Evolutionary conservation across 2,113 vertebrate species (phyloP).

Genomic region (Perccottus glenii): DNA sequence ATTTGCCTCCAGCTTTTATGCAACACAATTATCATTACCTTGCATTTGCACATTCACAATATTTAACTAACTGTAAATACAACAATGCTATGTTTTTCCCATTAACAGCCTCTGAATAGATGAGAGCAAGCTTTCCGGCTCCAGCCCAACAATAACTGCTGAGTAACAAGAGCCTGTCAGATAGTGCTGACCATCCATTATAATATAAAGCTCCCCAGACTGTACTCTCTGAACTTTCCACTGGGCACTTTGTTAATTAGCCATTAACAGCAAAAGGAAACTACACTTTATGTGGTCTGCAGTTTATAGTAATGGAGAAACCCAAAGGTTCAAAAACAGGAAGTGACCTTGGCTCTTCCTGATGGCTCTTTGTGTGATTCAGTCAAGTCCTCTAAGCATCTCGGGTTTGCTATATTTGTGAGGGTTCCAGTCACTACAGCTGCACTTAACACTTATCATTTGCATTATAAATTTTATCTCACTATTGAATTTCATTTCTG

Average conservation of each 20-base stretch:
- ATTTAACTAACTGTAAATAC: slow-evolving; percentile 5
- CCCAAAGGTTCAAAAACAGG: slow-evolving; percentile 67
- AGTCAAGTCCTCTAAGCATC: slow-evolving; percentile 5
- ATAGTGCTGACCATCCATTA: slow-evolving; percentile 28
- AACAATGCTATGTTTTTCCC: slow-evolving; percentile 30
- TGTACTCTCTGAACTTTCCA: slow-evolving; percentile 43
- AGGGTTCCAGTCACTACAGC: too few species aligned
- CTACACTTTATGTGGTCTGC: slow-evolving; percentile 40
- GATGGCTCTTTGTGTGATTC: slow-evolving; percentile 22
- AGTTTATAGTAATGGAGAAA: slow-evolving; percentile 55
- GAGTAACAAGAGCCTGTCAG: slow-evolving; percentile 39
- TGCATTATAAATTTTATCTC: too few species aligned
- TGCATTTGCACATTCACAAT: not conserved
- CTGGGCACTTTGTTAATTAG: slow-evolving; percentile 44
- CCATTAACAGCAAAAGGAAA: slow-evolving; percentile 57
- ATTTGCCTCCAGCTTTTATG: too few species aligned
- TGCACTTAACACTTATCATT: too few species aligned
- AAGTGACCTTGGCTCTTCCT: slow-evolving; percentile 61
- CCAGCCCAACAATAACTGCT: slow-evolving; percentile 47
- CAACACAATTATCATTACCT: not conserved
- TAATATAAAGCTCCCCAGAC: slow-evolving; percentile 37
- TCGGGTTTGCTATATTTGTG: too few species aligned
- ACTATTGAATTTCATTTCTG: too few species aligned
- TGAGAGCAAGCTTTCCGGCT: slow-evolving; percentile 24
- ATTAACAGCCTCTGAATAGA: not conserved